Evolutionary conservation across 2,113 vertebrate genomes (phyloP).

Genomic region (Paradisaea rubra): DNA sequence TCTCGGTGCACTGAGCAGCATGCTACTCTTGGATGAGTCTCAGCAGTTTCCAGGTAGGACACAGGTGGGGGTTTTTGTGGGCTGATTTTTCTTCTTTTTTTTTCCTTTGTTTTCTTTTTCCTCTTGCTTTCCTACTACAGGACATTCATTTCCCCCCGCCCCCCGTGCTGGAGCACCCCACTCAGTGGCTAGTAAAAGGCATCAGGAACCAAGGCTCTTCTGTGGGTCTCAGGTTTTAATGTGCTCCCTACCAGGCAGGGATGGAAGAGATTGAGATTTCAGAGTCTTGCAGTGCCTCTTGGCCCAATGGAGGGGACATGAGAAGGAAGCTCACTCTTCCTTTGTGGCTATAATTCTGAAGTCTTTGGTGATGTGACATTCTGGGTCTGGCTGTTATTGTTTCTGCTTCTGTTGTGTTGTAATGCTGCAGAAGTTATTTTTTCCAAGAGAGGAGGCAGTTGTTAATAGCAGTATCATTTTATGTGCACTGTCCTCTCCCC

Average conservation of each 20-base stretch:
- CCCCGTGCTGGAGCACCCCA: not conserved
- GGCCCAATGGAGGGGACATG: not conserved
- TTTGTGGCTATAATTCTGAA: not conserved
- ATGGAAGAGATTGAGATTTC: not conserved
- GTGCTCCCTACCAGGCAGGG: not conserved
- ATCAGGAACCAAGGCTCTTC: not conserved
- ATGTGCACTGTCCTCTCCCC: not conserved
- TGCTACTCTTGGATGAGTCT: constrained; percentile 62
- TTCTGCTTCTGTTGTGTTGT: not conserved
- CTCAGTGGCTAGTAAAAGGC: not conserved
- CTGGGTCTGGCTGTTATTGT: not conserved
- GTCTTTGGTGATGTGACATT: not conserved
- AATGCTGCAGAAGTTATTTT: not conserved
- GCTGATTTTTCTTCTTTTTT: not conserved
- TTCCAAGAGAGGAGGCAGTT: not conserved
- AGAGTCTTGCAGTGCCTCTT: not conserved
- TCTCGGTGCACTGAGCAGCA: not conserved
- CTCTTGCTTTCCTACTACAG: not conserved
- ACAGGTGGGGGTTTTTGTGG: not conserved
- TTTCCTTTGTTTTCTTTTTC: not conserved
- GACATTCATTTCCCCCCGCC: not conserved
- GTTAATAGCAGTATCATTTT: not conserved
- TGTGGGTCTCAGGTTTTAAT: not conserved
- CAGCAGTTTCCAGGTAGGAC: constrained; percentile 61
- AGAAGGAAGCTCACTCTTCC: not conserved